These are phyloP conservation scores for Lysiphlebus fabarum DNA, from an alignment of 1,140 invertebrate species.

Conservation along the genomic window DNA sequence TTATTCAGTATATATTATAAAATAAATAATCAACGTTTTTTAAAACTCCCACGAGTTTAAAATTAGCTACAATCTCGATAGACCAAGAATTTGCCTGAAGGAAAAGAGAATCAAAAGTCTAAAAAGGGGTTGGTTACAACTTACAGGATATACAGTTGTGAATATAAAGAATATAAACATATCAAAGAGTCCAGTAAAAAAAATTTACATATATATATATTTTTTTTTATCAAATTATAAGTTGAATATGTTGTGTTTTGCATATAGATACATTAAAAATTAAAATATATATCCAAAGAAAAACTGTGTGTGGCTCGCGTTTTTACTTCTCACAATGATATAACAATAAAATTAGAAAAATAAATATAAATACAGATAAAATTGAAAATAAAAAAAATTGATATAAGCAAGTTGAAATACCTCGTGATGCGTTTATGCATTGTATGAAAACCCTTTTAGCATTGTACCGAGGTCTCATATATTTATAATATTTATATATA, in stretches of 20 bases:
- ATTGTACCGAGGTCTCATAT: too few species aligned
- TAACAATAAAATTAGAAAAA: not conserved
- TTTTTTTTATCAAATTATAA: not conserved
- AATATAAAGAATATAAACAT: too few species aligned
- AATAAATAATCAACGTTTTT: constrained; percentile 1
- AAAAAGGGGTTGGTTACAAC: too few species aligned
- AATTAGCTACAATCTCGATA: constrained; percentile 20
- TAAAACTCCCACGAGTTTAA: constrained; percentile 17
- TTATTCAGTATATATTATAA: not conserved
- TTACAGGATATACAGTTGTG: too few species aligned
- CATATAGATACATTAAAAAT: too few species aligned
- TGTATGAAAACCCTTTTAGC: too few species aligned
- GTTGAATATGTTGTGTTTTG: too few species aligned
- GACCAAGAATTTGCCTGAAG: constrained; percentile 7
- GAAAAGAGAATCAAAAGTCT: not conserved
- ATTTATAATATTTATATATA: too few species aligned
- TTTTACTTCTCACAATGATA: too few species aligned
- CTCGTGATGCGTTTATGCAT: too few species aligned
- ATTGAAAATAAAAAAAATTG: not conserved
- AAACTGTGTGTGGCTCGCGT: not conserved
- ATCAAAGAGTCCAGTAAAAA: too few species aligned
- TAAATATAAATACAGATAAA: not conserved
- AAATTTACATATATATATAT: not conserved
- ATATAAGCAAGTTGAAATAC: too few species aligned
- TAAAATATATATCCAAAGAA: not conserved